phyloP scores from a whole-genome alignment of 2,888 invertebrate species.

The Dryobotodes eremita region DNA sequence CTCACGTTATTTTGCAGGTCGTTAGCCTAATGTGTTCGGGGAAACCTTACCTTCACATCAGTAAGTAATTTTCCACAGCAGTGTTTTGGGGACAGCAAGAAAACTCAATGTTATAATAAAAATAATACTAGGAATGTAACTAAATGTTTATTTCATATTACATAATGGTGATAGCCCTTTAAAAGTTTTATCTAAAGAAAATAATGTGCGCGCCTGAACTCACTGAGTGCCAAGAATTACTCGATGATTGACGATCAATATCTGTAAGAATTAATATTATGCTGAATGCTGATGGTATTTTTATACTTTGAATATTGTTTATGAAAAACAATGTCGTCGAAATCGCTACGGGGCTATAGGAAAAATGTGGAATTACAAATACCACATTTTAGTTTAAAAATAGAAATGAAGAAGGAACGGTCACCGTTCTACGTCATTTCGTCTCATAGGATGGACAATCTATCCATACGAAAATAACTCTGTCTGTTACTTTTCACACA shows the following conservation, averaged over 20 bases:
- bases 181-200: constrained; percentile 17
- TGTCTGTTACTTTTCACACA: not conserved
- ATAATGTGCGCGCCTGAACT: constrained; percentile 8
- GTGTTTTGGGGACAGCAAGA: not conserved
- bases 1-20: not conserved
- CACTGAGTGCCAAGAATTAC: constrained; percentile 22
- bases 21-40: not conserved
- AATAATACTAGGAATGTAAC: not conserved
- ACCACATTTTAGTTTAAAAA: constrained; percentile 6
- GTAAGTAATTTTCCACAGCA: not conserved
- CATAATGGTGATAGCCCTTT: constrained; percentile 11
- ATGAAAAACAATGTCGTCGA: constrained; percentile 20
- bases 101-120: not conserved
- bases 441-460: not conserved
- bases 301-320: constrained; percentile 34
- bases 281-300: constrained; percentile 12
- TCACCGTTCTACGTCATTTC: constrained; percentile 7
- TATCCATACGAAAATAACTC: not conserved
- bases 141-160: constrained; percentile 19
- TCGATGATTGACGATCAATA: constrained; percentile 47
- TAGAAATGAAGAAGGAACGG: not conserved
- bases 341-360: not conserved
- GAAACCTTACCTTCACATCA: not conserved
- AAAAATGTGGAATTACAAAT: not conserved
- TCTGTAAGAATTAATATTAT: constrained; percentile 11